These are phyloP conservation scores for Euglossa dilemma DNA, from an alignment of 1,140 invertebrate genomes.

Conservation along the genomic window DNA sequence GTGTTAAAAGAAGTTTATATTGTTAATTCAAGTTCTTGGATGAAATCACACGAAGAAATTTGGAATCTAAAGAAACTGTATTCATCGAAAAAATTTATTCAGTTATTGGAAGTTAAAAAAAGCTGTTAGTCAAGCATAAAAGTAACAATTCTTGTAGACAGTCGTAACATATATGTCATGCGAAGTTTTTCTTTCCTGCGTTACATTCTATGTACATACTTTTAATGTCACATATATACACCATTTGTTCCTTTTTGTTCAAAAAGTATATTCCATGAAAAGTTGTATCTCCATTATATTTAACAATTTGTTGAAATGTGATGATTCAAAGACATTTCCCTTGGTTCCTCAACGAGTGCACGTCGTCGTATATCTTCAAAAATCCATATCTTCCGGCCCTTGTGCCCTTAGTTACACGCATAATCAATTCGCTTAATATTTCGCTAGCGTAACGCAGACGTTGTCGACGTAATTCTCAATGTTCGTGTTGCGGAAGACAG, in stretches of 20 bases:
- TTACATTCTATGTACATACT: not conserved
- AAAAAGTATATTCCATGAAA: not conserved
- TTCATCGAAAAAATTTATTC: not conserved
- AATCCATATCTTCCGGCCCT: not conserved
- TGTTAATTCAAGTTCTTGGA: not conserved
- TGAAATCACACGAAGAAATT: not conserved
- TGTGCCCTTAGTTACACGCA: slow-evolving; percentile 16
- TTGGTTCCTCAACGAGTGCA: not conserved
- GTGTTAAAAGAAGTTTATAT: not conserved
- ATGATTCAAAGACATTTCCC: not conserved
- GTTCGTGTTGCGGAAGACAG: slow-evolving; percentile 45
- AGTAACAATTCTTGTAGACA: not conserved
- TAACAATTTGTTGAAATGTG: not conserved
- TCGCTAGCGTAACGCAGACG: slow-evolving; percentile 37
- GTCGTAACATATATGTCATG: not conserved
- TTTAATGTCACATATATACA: not conserved
- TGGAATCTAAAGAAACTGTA: not conserved
- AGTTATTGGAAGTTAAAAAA: not conserved
- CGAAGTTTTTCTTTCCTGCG: not conserved
- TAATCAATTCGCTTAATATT: slow-evolving; percentile 45
- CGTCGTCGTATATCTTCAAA: not conserved
- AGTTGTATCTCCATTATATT: not conserved
- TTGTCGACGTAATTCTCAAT: slow-evolving; percentile 41
- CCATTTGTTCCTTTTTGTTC: not conserved
- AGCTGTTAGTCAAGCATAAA: not conserved